These are phyloP conservation scores for Ailuropoda melanoleuca DNA, from an alignment of 2,113 vertebrate species.

Conservation along the genomic window DNA sequence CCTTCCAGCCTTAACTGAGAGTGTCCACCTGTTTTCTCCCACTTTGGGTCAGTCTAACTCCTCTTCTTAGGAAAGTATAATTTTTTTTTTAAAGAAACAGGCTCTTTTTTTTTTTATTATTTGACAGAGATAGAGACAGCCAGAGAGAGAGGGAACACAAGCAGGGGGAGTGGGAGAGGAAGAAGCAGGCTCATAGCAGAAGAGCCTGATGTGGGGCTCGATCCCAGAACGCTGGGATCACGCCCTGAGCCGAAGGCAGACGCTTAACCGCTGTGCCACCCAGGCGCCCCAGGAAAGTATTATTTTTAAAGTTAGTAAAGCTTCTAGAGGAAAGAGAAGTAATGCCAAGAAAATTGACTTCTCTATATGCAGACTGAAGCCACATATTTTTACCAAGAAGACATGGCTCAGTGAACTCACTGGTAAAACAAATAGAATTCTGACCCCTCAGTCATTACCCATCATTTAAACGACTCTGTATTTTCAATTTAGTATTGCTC, in stretches of 20 bases:
- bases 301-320: conserved; percentile 18
- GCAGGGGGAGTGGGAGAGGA: too few relatives aligned
- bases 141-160: too few relatives aligned
- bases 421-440: not conserved
- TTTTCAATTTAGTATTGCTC: conserved; percentile 22
- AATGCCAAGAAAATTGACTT: not conserved
- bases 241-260: too few relatives aligned
- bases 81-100: not conserved
- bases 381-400: not conserved
- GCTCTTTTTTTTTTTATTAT: too few relatives aligned
- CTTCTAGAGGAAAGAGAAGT: conserved; percentile 1
- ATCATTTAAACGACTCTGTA: conserved; percentile 27
- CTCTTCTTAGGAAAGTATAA: not conserved
- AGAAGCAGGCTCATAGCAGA: too few relatives aligned
- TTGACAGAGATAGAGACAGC: too few relatives aligned
- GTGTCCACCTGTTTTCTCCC: not conserved
- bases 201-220: too few relatives aligned
- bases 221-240: too few relatives aligned
- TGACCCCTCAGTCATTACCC: not conserved
- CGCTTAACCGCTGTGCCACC: too few relatives aligned
- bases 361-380: not conserved
- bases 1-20: not conserved
- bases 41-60: not conserved
- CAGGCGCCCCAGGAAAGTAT: not conserved
- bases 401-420: not conserved